A percentile compares a stretch with the other conserved stretches of the same genome.
These are phyloP conservation scores for Sitobion miscanthi DNA, from an alignment of 1,140 invertebrate genomes.

Conservation along the genomic window DNA sequence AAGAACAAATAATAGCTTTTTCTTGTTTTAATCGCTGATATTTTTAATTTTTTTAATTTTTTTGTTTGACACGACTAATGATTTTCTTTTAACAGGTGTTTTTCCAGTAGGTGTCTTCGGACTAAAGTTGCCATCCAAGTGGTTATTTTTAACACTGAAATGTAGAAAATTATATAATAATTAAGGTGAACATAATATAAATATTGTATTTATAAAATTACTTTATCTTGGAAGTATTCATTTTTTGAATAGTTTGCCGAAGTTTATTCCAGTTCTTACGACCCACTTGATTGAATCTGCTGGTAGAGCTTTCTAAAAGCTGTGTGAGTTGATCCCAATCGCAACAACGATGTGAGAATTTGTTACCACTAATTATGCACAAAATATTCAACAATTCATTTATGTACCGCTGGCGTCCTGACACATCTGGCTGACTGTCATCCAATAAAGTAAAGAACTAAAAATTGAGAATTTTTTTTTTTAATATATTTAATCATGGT, in stretches of 20 bases:
- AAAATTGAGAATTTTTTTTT: neutral
- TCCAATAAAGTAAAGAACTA: slow-evolving; percentile 46
- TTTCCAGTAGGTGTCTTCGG: neutral
- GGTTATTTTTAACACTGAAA: slow-evolving; percentile 15
- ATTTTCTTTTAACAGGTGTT: slow-evolving; percentile 47
- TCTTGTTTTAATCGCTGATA: neutral
- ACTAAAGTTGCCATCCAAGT: neutral
- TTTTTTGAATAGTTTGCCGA: slow-evolving; percentile 17
- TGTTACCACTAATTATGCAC: slow-evolving; percentile 31
- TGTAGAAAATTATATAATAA: neutral
- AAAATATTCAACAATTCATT: slow-evolving; percentile 48
- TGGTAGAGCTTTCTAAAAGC: neutral
- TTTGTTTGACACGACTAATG: slow-evolving; percentile 48
- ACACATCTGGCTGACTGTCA: slow-evolving; percentile 45
- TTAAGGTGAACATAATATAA: no score
- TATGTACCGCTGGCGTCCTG: slow-evolving; percentile 42
- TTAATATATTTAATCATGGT: neutral
- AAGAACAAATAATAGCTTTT: neutral
- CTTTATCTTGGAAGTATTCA: slow-evolving; percentile 6
- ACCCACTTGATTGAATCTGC: slow-evolving; percentile 45
- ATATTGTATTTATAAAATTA: neutral
- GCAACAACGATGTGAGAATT: slow-evolving; percentile 40
- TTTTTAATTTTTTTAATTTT: slow-evolving; percentile 56
- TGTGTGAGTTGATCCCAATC: slow-evolving; percentile 24
- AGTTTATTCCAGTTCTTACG: slow-evolving; percentile 44